Evolutionary conservation across 2,113 vertebrate species (phyloP).

Genomic region (Struthidea cinerea): DNA sequence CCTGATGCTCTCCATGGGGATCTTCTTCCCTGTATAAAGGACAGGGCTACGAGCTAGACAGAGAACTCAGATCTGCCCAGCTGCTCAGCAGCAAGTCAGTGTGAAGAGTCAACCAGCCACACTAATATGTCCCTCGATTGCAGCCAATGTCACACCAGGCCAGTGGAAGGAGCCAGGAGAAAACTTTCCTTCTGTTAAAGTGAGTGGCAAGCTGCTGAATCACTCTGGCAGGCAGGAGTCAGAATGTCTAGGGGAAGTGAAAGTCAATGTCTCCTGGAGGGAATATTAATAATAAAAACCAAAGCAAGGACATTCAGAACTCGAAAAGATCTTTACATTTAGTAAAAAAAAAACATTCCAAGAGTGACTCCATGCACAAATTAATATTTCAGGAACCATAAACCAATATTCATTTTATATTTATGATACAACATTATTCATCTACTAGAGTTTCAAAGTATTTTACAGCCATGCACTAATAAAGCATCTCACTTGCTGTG

Average conservation of each 20-base stretch:
- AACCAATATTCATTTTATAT: constrained; percentile 64
- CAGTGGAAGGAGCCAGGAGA: constrained; percentile 6
- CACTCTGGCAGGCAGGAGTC: constrained; percentile 50
- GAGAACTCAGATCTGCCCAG: not conserved
- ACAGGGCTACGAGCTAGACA: not conserved
- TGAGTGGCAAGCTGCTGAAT: constrained; percentile 45
- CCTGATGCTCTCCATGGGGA: not conserved
- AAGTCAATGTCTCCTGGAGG: constrained; percentile 34
- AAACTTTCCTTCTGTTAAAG: not conserved
- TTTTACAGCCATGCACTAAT: not conserved
- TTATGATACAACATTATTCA: constrained; percentile 56
- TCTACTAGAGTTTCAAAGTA: constrained; percentile 18
- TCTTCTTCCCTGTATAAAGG: not conserved
- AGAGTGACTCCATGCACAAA: constrained; percentile 16
- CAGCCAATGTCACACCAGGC: not conserved
- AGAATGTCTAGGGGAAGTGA: constrained; percentile 29
- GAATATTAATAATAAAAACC: constrained; percentile 52
- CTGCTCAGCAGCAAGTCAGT: not conserved
- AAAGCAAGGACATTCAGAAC: constrained; percentile 44
- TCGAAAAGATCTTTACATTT: constrained; percentile 4
- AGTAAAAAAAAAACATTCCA: constrained; percentile 25
- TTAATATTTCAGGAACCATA: constrained; percentile 60
- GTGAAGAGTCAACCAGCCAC: not conserved
- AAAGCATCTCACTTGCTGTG: not conserved
- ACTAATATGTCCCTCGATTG: not conserved